These are phyloP conservation scores for Scomber scombrus DNA, from an alignment of 2,113 vertebrate species.

Conservation along the genomic window DNA sequence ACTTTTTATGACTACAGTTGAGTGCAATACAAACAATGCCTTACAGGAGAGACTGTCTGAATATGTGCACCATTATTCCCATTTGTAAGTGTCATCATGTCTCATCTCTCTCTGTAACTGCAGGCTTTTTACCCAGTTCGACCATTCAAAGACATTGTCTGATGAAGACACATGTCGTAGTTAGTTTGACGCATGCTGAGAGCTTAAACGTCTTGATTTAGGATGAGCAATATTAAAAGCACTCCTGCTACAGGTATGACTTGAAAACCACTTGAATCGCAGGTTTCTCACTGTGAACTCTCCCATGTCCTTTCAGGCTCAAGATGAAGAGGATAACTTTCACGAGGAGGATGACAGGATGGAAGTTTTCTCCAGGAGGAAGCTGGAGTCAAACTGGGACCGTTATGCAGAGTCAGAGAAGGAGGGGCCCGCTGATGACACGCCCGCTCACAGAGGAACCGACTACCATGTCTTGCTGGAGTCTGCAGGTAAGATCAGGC, in stretches of 20 bases:
- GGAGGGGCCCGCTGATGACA: conserved; percentile 73
- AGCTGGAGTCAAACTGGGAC: conserved; percentile 93
- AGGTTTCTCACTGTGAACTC: not conserved
- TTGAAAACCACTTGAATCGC: not conserved
- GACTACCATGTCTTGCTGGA: conserved; percentile 91
- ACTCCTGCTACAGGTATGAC: not conserved
- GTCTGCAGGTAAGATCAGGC: conserved; percentile 86
- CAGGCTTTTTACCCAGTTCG: too few relatives aligned
- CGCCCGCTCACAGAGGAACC: conserved; percentile 88
- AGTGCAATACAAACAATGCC: too few relatives aligned
- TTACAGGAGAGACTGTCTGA: too few relatives aligned
- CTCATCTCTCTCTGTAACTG: too few relatives aligned
- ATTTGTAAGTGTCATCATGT: too few relatives aligned
- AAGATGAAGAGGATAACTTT: conserved; percentile 76
- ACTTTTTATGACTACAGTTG: too few relatives aligned
- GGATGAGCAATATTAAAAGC: too few relatives aligned
- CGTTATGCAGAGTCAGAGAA: conserved; percentile 89
- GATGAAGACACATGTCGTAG: too few relatives aligned
- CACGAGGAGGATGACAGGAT: conserved; percentile 79
- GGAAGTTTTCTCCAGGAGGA: conserved; percentile 89
- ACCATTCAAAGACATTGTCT: too few relatives aligned
- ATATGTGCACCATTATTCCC: too few relatives aligned
- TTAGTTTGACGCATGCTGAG: too few relatives aligned
- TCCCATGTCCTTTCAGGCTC: conserved; percentile 53
- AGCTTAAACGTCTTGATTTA: too few relatives aligned